Base-by-base conservation (phyloP, 2,888 invertebrate genomes). In the Cecidostiba fungosa region DNA sequence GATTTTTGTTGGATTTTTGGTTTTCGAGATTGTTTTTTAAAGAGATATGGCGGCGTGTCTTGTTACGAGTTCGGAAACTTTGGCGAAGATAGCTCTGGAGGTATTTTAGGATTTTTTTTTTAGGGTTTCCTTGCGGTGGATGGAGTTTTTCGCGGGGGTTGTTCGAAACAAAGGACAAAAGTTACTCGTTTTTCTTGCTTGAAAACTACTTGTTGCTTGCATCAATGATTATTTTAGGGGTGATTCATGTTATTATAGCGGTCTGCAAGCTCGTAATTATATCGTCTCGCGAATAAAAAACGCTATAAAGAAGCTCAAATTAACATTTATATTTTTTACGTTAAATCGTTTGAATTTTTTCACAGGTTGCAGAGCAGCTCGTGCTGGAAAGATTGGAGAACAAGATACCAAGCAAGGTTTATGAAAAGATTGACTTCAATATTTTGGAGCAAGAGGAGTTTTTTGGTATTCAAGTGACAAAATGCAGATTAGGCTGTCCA, bases 391-490 rank as follows among this genome's bases (percentile, higher is more conserved):
- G 81, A 70, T 69, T 87, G 47, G 54, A 80, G 16, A n/a, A 39
- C 16, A 66, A 43, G 1, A 50, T 0, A 54, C 74, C n/a, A 19
- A 36, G 29, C 73, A 82, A 36, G 59, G 12, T 10, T 59, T 87
- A 83, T 26, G 23, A 47, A 3, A 87, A 87, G 70, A 50, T 87
- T 19, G 87, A 85, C 32, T 85, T 81, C 8, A 54, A 77, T 14
- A 54, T 85, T 16, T 29, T 72, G 4, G 78, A 84, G 2, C 8
- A 54, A 8, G 70, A 74, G 14, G 26, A 62, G 6, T 77, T n/a
- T 74, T 87, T 87, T n/a, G 47, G 1, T 5, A 62, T 85, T 66
- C 85, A 77, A 69, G n/a, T 87, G 0, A 87, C 83, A 43, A 87
- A 83, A 29, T 87, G 83, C 47, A 59, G 73, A 29, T 47, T 19